These are phyloP conservation scores for Dromaius novaehollandiae DNA, from an alignment of 2,113 vertebrate species.

Conservation along the genomic window DNA sequence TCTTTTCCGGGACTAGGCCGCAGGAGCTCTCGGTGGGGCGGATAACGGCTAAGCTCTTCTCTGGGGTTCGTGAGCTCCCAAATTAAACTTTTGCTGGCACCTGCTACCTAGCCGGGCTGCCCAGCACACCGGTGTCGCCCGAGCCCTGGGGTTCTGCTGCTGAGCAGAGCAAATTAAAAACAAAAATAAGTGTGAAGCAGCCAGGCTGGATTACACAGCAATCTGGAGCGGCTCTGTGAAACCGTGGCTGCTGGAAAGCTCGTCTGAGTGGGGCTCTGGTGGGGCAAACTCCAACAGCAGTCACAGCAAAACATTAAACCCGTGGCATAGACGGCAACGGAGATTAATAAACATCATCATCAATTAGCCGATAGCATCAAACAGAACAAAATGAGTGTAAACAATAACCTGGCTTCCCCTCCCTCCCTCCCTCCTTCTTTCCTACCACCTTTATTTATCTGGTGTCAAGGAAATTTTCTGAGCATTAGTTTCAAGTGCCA, in stretches of 20 bases:
- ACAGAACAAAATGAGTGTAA: constrained; percentile 26
- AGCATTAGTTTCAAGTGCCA: constrained; percentile 42
- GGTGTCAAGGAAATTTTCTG: constrained; percentile 49
- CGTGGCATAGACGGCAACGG: neutral
- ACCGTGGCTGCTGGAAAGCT: neutral
- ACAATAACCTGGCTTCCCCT: neutral
- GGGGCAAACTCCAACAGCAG: constrained; percentile 21
- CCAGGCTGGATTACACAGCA: neutral
- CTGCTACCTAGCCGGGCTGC: constrained; percentile 49
- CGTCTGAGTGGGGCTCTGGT: neutral
- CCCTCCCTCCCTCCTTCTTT: neutral
- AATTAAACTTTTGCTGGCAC: constrained; percentile 70
- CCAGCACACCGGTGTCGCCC: neutral
- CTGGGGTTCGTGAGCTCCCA: constrained; percentile 66
- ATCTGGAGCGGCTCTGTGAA: neutral
- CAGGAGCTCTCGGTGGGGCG: constrained; percentile 28
- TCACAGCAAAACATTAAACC: constrained; percentile 24
- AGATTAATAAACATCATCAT: constrained; percentile 26
- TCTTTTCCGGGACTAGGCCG: constrained; percentile 43
- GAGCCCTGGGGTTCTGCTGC: neutral
- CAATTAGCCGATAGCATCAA: constrained; percentile 45
- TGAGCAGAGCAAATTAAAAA: fast-evolving
- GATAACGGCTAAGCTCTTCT: constrained; percentile 53
- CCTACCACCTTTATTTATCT: neutral
- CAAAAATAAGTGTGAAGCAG: neutral